Conservation (phyloP, 2,113 vertebrate genomes). For the Hucho hucho region DNA sequence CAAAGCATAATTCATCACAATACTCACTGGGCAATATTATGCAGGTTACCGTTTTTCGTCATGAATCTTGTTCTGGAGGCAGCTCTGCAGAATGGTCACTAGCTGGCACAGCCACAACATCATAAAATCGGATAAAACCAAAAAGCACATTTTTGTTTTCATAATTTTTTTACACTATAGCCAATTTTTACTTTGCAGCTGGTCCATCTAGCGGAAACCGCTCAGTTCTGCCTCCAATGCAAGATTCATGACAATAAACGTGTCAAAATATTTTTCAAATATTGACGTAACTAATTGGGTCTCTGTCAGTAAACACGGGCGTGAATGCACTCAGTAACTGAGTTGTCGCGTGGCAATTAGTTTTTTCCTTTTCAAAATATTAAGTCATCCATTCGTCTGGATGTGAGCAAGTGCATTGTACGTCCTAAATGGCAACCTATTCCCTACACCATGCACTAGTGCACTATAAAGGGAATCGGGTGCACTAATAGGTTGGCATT, state of each 20-base stretch:
- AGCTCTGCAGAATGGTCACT: no score
- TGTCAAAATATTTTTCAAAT: not conserved
- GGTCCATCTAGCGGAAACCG: no score
- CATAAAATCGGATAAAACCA: no score
- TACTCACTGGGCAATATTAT: not conserved
- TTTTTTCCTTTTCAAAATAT: conserved; percentile 41
- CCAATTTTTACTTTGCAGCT: no score
- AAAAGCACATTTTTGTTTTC: no score
- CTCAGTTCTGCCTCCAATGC: no score
- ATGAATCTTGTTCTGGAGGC: no score
- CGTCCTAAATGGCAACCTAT: not conserved
- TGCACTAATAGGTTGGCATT: no score
- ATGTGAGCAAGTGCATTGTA: conserved; percentile 14
- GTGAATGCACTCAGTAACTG: not conserved
- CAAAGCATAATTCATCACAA: not conserved
- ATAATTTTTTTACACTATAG: no score
- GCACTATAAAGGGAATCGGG: not conserved
- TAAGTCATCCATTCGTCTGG: conserved; percentile 37
- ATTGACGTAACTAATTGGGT: not conserved
- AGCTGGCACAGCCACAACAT: no score
- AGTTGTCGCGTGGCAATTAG: not conserved
- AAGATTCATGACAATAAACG: no score
- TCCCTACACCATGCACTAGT: not conserved
- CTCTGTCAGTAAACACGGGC: not conserved
- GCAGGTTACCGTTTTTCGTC: no score